A percentile compares a stretch with the other conserved stretches of the same genome.
Evolutionary conservation across 2,888 invertebrate species (phyloP).

Genomic region (Harpalus rubripes): DNA sequence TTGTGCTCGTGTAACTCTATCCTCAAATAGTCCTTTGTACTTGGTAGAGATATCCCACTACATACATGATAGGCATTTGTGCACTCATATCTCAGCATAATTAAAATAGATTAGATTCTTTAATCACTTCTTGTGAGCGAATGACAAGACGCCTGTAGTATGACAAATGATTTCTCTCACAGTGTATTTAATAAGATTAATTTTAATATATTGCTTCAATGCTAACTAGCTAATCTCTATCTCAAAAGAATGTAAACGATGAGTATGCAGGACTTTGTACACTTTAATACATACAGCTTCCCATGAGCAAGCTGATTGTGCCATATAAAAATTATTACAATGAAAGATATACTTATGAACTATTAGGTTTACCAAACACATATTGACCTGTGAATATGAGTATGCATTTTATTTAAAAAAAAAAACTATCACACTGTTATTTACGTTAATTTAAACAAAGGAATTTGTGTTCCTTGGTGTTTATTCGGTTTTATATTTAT

Average conservation of each 20-base stretch:
- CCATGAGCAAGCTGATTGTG: not conserved
- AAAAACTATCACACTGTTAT: too few species aligned
- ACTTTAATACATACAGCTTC: not conserved
- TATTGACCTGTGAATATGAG: too few species aligned
- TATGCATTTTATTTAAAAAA: too few species aligned
- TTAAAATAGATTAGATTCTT: constrained; percentile 43
- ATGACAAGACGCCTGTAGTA: constrained; percentile 9
- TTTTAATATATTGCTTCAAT: constrained; percentile 15
- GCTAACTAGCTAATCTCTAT: constrained; percentile 26
- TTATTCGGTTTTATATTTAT: too few species aligned
- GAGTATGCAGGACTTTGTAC: not conserved
- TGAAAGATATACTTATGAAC: too few species aligned
- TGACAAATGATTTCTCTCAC: constrained; percentile 23
- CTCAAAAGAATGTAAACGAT: not conserved
- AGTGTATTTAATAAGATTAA: constrained; percentile 22
- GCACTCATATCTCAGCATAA: constrained; percentile 38
- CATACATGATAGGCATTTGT: constrained; percentile 8
- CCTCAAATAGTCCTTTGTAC: constrained; percentile 24
- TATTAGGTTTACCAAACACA: too few species aligned
- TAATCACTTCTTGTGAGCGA: constrained; percentile 38
- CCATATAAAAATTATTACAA: too few species aligned
- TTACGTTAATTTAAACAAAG: too few species aligned
- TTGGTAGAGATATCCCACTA: not conserved
- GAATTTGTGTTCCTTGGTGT: too few species aligned
- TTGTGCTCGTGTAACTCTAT: constrained; percentile 30